These are phyloP conservation scores for Lasioglossum zephyrum DNA, from an alignment of 2,888 invertebrate genomes.

Conservation along the genomic window DNA sequence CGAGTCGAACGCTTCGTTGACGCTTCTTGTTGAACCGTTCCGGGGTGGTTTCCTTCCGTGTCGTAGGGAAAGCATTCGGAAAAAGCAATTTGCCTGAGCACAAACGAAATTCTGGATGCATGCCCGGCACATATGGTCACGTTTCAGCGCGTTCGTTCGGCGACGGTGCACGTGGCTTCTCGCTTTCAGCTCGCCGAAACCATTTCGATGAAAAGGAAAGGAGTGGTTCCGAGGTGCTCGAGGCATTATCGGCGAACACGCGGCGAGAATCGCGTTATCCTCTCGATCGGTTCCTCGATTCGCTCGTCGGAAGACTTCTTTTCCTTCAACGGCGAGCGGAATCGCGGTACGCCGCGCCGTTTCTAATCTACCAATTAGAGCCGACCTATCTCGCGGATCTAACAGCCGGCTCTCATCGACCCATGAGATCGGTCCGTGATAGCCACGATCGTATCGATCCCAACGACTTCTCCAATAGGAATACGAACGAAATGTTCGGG, in stretches of 20 bases:
- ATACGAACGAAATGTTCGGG: constrained; percentile 2
- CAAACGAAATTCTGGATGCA: constrained; percentile 21
- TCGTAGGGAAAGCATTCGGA: neutral
- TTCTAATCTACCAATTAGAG: constrained; percentile 64
- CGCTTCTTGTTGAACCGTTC: neutral
- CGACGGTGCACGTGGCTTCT: constrained; percentile 10
- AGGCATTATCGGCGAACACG: neutral
- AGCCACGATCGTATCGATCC: constrained; percentile 28
- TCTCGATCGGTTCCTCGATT: constrained; percentile 33
- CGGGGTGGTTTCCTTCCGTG: neutral
- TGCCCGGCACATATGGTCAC: neutral
- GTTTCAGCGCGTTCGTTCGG: constrained; percentile 28
- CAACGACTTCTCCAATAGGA: constrained; percentile 11
- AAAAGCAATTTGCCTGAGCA: neutral
- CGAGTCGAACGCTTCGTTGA: neutral
- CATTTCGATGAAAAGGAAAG: constrained; percentile 20
- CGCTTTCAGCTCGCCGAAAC: constrained; percentile 45
- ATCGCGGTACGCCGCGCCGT: constrained; percentile 30
- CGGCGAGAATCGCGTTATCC: constrained; percentile 9
- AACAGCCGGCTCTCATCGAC: constrained; percentile 21
- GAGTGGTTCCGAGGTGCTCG: neutral
- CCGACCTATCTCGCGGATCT: constrained; percentile 44
- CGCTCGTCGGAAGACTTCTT: constrained; percentile 40
- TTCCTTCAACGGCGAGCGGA: constrained; percentile 43
- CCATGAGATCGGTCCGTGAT: constrained; percentile 19